Evolutionary conservation across 2,113 vertebrate species (phyloP), one percentile per base, ranked within the genome.

Genomic region (Gnathonemus echidnorhynchus): DNA sequence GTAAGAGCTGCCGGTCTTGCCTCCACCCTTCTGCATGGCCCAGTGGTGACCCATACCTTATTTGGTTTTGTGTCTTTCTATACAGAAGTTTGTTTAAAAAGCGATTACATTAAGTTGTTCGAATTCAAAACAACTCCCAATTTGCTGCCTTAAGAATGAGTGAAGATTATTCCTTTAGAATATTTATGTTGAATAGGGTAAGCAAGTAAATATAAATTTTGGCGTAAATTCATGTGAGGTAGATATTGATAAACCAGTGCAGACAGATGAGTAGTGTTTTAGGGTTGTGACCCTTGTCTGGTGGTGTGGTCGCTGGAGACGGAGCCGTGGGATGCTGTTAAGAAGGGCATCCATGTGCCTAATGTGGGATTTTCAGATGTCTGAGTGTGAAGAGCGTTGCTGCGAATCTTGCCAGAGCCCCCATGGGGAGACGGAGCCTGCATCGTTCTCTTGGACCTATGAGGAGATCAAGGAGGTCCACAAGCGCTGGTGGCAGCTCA

Each of bases 401-500:
- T 56, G n/a, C 90, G 13, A 90, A 86, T 90, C 48, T 24, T 53
- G 91, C 49, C 92, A 99, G 97, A 97, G 94, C 91, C 96, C 97
- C 93, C 97, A 97, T 1, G 97, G 98, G 84, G 98, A 99, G 94
- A 97, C 97, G 0, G 98, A 99, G 92, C 97, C 98, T 5, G 97
- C 98, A 2, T 99, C 98, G 0, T 99, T 99, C 95, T 99, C 98
- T 90, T 99, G 98, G 98, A 99, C 97, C 0, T 99, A 99, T 85
- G 98, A 99, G 95, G 98, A 99, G 95, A 99, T 99, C 90, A 99
- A 99, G 89, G 98, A 99, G 95, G 97, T 99, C 90, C 98, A 99
- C 93, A 99, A 97, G 93, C 97, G 98, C 58, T 99, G 98, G 98
- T 99, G 98, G 98, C 98, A 99, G 89, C 94, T 99, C 45, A 94